Evolutionary conservation across 2,113 vertebrate species (phyloP), one percentile per base, ranked within the genome.

Genomic region (Gila orcuttii): DNA sequence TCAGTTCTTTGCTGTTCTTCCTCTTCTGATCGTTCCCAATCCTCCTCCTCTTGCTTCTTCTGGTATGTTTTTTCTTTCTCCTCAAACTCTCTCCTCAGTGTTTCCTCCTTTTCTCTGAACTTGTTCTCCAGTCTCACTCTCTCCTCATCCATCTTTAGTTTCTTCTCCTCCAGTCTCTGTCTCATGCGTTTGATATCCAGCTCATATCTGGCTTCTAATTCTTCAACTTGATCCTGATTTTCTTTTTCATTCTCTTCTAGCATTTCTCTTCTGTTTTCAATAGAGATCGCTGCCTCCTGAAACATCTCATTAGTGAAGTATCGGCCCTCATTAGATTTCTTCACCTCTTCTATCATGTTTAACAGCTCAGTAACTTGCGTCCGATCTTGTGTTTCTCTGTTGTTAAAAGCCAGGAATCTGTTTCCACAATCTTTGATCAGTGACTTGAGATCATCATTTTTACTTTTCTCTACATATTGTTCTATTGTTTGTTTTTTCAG

Each of bases 271-370:
- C 31, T 57, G 1, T 23, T 3, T 47, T 59, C 11, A 28, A 17
- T 71, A 9, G 50, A 31, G 45, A 81, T 64, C 25, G 64, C 66
- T 45, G 68, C 68, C 11, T n/a, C 36, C 6, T 87, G 2, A 21
- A 87, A 82, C 78, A 87, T 84, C 8, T 66, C 55, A 68, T 23
- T 86, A 25, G 75, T 88, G 52, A 86, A 88, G 11, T 42, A 75
- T 71, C 12, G 21, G 5, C 28, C 17, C 1, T 52, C 64, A 7
- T 85, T 83, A 17, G n/a, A 71, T 19, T 59, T 0, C n/a, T 36
- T 77, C 47, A 87, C 21, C 6, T 9, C 0, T 13, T 87, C 74
- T 78, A 87, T 73, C 81, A 28, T 83, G 1, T 4, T 19, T 0
- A 85, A 8, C 10, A 88, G 71, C 0, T 85, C 2, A 33, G 23